phyloP scores from a whole-genome alignment of 2,797 vertebrate genomes.

The Acanthopagrus latus region DNA sequence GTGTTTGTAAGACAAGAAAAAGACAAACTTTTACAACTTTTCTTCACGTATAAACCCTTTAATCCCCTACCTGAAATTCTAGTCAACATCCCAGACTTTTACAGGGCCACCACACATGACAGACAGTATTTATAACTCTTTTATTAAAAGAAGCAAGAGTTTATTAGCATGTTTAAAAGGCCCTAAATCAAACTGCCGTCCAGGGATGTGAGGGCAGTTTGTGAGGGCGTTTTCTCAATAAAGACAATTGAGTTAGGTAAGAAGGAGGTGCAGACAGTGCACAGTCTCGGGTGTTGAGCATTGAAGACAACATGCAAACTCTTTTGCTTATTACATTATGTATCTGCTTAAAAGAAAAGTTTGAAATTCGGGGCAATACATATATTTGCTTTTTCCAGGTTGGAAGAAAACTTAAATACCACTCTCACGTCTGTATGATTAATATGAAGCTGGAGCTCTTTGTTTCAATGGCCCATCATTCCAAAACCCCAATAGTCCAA shows the following conservation, averaged over 20 bases:
- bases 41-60: background rate
- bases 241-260: background rate
- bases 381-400: background rate
- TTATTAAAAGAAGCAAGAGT: background rate
- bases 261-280: background rate
- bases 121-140: no score
- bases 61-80: background rate
- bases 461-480: no score
- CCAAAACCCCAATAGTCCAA: no score
- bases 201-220: no score
- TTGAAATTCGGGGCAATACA: background rate
- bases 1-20: background rate
- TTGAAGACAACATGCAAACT: background rate
- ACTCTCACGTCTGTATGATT: background rate
- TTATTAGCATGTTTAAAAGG: no score
- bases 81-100: background rate
- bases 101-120: background rate
- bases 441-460: no score
- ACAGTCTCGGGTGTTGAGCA: background rate
- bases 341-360: background rate
- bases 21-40: background rate
- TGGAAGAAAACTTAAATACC: background rate
- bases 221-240: background rate
- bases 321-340: background rate
- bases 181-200: background rate